A percentile compares a stretch with the other conserved stretches of the same genome.
phyloP scores from a whole-genome alignment of 23 tunicate genomes.

The Phallusia fumigata region DNA sequence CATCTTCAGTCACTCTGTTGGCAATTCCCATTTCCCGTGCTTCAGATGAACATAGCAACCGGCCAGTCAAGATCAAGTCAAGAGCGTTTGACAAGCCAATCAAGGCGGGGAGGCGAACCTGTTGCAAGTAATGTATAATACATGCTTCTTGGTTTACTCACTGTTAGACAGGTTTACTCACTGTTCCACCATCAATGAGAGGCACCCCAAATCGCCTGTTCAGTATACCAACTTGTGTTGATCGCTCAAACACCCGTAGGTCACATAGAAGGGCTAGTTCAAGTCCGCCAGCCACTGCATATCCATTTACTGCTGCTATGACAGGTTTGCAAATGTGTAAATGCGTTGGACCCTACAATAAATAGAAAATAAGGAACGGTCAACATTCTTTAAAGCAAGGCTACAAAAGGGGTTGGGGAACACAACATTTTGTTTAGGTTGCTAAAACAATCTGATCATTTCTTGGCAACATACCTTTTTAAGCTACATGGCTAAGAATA shows the following conservation, averaged over 20 bases:
- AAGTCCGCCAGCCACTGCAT: slow-evolving; percentile 38
- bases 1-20: slow-evolving; percentile 57
- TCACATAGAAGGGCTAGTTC: slow-evolving; percentile 73
- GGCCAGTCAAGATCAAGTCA: slow-evolving; percentile 69
- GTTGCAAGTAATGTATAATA: background rate
- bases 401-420: no score
- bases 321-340: slow-evolving; percentile 64
- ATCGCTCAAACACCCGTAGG: slow-evolving; percentile 54
- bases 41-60: slow-evolving; percentile 46
- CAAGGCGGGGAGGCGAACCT: slow-evolving; percentile 71
- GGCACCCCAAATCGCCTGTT: slow-evolving; percentile 38
- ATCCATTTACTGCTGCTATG: slow-evolving; percentile 74
- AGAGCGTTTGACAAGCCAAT: slow-evolving; percentile 77
- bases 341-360: slow-evolving; percentile 63
- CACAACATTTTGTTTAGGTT: no score
- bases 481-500: no score
- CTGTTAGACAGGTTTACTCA: slow-evolving; percentile 8
- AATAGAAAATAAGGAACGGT: no score
- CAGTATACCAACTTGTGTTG: slow-evolving; percentile 52
- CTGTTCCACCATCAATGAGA: slow-evolving; percentile 82
- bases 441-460: no score
- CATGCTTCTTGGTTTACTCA: no score
- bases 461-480: no score
- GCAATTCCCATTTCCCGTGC: slow-evolving; percentile 58
- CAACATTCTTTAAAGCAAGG: no score